Conservation (phyloP, 2,113 vertebrate species). For the Dasypus novemcinctus region DNA sequence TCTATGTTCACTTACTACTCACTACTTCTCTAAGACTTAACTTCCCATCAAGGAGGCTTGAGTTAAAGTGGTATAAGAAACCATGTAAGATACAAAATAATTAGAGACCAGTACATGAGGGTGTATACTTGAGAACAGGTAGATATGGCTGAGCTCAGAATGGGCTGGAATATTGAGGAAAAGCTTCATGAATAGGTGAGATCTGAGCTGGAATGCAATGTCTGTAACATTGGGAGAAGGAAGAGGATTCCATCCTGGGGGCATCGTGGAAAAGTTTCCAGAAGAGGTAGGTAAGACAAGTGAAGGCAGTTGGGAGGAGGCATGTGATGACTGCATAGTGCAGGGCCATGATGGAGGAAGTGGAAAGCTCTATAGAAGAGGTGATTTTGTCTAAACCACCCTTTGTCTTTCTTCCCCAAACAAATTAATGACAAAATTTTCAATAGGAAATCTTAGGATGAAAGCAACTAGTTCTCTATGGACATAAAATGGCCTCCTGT, state of each 20-base stretch:
- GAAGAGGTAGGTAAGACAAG: neutral
- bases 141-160: neutral
- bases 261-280: fast-evolving
- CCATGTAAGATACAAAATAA: neutral
- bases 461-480: neutral
- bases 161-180: neutral
- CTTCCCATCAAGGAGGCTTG: neutral
- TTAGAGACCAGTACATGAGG: fast-evolving
- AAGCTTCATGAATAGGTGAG: neutral
- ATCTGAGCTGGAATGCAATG: neutral
- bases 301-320: neutral
- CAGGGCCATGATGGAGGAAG: neutral
- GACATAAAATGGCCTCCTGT: neutral
- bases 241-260: too few relatives aligned
- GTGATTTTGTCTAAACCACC: fast-evolving
- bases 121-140: fast-evolving
- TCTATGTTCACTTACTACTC: neutral
- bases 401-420: neutral
- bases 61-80: neutral
- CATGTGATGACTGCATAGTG: fast-evolving
- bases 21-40: neutral
- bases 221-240: neutral
- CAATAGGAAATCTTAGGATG: neutral
- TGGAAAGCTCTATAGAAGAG: neutral
- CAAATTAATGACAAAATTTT: neutral